A percentile compares a stretch with the other conserved stretches of the same genome.
Conservation (phyloP, 2,797 vertebrate species). For the Amblyopsis hoosieri region DNA sequence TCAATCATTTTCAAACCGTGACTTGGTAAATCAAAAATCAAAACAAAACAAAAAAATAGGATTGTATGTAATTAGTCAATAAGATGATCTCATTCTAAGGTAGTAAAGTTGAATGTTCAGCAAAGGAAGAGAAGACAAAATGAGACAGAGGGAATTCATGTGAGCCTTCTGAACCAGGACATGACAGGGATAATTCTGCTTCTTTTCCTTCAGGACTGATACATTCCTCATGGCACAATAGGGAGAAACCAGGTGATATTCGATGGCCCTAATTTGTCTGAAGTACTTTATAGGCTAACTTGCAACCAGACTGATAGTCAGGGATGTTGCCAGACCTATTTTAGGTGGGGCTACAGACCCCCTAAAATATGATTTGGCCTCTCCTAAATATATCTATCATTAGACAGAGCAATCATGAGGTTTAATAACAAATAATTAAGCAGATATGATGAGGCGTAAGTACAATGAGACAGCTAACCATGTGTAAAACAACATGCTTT, state of each 20-base stretch:
- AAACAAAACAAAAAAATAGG: too few relatives aligned
- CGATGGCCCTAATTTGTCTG: background rate
- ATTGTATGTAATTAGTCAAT: background rate
- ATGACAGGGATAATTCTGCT: slow-evolving; percentile 26
- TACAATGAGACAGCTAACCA: too few relatives aligned
- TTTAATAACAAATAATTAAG: too few relatives aligned
- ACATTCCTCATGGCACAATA: slow-evolving; percentile 3
- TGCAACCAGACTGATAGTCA: background rate
- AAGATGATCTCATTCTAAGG: slow-evolving; percentile 19
- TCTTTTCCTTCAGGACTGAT: slow-evolving; percentile 6
- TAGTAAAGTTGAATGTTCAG: slow-evolving; percentile 36
- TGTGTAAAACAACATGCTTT: too few relatives aligned
- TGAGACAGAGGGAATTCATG: background rate
- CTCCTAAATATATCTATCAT: too few relatives aligned
- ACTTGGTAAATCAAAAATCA: background rate
- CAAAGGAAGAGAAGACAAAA: slow-evolving; percentile 1
- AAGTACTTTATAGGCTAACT: slow-evolving; percentile 1
- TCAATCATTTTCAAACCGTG: slow-evolving; percentile 15
- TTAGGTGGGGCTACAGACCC: too few relatives aligned
- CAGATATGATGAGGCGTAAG: too few relatives aligned
- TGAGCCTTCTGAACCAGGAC: slow-evolving; percentile 42
- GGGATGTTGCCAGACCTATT: too few relatives aligned
- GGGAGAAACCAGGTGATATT: slow-evolving; percentile 12
- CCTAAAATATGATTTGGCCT: too few relatives aligned
- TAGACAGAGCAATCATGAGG: too few relatives aligned